These are phyloP conservation scores for Trachythela sp. DNA, from an alignment of 64 coral and sea anemone genomes.

Conservation along the genomic window DNA sequence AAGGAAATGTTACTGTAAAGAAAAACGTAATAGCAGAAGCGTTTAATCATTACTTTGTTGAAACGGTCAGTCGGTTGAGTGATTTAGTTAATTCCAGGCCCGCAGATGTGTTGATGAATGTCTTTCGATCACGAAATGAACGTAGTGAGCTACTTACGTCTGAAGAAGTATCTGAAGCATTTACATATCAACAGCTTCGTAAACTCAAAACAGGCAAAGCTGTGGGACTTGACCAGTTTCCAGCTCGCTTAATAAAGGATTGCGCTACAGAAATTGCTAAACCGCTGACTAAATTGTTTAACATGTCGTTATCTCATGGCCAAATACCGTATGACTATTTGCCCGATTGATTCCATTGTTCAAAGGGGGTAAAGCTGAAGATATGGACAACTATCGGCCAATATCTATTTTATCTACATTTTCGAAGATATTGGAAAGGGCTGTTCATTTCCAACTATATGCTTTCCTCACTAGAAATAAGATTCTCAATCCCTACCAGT, in stretches of 20 bases:
- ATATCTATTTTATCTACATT: not conserved
- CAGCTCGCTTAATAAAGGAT: constrained; percentile 25
- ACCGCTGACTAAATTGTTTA: not conserved
- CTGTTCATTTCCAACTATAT: constrained; percentile 6
- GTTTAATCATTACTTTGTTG: not conserved
- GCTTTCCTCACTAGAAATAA: not conserved
- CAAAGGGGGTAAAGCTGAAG: not conserved
- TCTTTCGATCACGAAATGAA: too few species aligned
- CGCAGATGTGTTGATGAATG: not conserved
- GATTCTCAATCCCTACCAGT: not conserved
- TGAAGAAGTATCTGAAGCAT: too few species aligned
- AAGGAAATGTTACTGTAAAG: not conserved
- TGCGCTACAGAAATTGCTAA: not conserved
- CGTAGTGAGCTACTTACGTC: not conserved
- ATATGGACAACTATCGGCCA: constrained; percentile 28
- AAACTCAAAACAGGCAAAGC: not conserved
- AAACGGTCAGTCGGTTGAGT: too few species aligned
- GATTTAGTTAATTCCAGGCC: too few species aligned
- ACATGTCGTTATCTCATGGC: not conserved
- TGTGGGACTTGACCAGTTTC: constrained; percentile 17
- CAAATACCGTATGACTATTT: not conserved
- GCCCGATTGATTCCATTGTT: constrained; percentile 8
- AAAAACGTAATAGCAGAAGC: not conserved
- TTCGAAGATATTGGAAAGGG: not conserved
- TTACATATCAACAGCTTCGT: not conserved